Evolutionary conservation across 2,797 vertebrate genomes (phyloP).

Genomic region (Iguana delicatissima): DNA sequence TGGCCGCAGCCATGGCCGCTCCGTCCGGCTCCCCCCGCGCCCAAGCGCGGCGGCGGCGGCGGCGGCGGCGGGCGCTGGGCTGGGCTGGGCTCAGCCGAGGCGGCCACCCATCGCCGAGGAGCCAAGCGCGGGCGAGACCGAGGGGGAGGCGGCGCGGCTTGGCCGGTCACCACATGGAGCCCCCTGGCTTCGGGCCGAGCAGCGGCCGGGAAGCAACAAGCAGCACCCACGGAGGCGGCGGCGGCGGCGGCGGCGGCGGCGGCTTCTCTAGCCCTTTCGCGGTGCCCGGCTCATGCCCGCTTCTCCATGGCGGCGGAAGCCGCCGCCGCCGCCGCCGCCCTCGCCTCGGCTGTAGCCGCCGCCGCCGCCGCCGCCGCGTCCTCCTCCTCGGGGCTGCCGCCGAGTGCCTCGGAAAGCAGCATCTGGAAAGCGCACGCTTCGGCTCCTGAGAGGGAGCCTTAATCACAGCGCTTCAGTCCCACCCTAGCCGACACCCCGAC

Average conservation of each 20-base stretch:
- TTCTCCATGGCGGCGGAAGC: slow-evolving; percentile 50
- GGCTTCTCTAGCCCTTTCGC: slow-evolving; percentile 21
- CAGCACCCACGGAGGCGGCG: slow-evolving; percentile 15
- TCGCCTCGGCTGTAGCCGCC: slow-evolving; percentile 50
- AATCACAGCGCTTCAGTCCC: slow-evolving; percentile 78
- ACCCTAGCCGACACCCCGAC: slow-evolving; percentile 55
- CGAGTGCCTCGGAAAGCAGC: slow-evolving; percentile 81
- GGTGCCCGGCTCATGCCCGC: slow-evolving; percentile 45
- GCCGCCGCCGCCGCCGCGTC: slow-evolving; percentile 57
- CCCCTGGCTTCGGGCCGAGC: background rate
- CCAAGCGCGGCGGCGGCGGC: background rate
- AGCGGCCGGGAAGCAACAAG: background rate
- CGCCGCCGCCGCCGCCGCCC: slow-evolving; percentile 43
- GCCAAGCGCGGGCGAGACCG: background rate
- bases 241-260: background rate
- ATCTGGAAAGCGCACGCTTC: slow-evolving; percentile 83
- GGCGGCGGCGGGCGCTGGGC: background rate
- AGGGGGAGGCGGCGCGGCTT: background rate
- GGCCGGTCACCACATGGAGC: slow-evolving; percentile 55
- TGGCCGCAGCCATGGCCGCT: slow-evolving; percentile 94
- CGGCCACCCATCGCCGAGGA: slow-evolving; percentile 68
- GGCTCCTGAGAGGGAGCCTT: slow-evolving; percentile 74
- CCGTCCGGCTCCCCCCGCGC: slow-evolving; percentile 52
- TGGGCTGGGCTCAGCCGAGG: slow-evolving; percentile 65
- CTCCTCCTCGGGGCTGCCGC: slow-evolving; percentile 68